Base-by-base conservation (phyloP, 2,797 vertebrate genomes). In the Lutra lutra region DNA sequence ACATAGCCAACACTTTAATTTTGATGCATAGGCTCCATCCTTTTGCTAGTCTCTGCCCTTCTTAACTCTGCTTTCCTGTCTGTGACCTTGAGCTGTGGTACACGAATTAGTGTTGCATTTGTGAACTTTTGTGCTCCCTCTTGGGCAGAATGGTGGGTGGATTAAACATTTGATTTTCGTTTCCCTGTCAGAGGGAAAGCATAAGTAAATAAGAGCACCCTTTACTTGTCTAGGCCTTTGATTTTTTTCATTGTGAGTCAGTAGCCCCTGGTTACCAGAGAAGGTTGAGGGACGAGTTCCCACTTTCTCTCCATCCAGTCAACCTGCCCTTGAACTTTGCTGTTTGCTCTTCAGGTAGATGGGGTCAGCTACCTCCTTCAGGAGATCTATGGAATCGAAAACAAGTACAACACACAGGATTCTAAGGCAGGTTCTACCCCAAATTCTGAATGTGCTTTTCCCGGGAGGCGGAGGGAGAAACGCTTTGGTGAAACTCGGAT, bases 381-480 rank as follows among this genome's bases (percentile, higher is more conserved):
- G 98, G 99, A 99, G 98, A 99, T 99, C 98, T 99, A 99, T 0
- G 99, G 99, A 92, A 99, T 99, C 0, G 99, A 99, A 98, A 99
- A 99, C 99, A 99, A 99, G 98, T 99, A 99, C 98, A 99, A 99
- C 99, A 99, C 99, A 0, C 99, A 99, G 89, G 99, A 99, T 97
- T 99, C 99, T 94, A 99, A 99, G 99, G 99, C 98, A 88, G 40
- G 95, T 83, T 82, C 85, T 38, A 2, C 25, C 46, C 35, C 9
- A 13, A 38, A 10, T 29, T 25, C 29, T 40, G 32, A 58, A 17
- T 8, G 80, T 7, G 5, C 77, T 43, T 68, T 89, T 86, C 21
- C 60, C 35, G 4, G 32, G 58, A 58, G 78, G 84, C 64, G 15
- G 48, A 62, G 82, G 6, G 32, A 62, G 84, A 18, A 29, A 0